Conservation (phyloP, 2,113 vertebrate species). For the Etheostoma spectabile region DNA sequence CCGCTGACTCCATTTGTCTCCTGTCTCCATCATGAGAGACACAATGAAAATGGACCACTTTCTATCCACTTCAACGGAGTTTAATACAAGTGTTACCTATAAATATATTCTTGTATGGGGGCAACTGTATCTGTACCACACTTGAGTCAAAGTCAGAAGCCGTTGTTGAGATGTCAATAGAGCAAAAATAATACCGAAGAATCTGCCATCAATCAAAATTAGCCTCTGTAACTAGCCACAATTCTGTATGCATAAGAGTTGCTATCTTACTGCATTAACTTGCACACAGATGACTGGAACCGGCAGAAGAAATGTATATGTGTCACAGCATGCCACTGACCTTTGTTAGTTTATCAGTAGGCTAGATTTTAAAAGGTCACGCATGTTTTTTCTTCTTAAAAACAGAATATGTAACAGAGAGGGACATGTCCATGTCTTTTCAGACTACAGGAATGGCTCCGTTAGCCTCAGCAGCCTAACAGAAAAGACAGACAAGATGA, state of each 20-base stretch:
- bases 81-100: conserved; percentile 23
- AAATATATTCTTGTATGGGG: conserved; percentile 17
- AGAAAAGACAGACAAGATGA: conserved; percentile 28
- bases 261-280: conserved; percentile 8
- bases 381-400: conserved; percentile 9
- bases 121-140: neutral
- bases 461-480: conserved; percentile 5
- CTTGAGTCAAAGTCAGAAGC: conserved; percentile 27
- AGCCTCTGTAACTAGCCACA: neutral
- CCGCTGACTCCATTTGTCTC: conserved; percentile 70
- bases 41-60: conserved; percentile 58
- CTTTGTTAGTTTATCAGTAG: conserved; percentile 45
- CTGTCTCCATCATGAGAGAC: conserved; percentile 60
- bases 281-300: neutral
- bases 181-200: conserved; percentile 11
- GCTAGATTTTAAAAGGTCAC: conserved; percentile 45
- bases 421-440: conserved; percentile 15
- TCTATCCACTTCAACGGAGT: conserved; percentile 32
- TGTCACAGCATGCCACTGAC: conserved; percentile 33
- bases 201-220: conserved; percentile 8
- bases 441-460: conserved; percentile 1
- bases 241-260: conserved; percentile 1
- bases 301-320: conserved; percentile 2
- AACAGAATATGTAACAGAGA: conserved; percentile 3
- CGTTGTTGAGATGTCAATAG: conserved; percentile 9